Percentiles rank a stretch among this genome's conserved stretches.
phyloP scores from a whole-genome alignment of 2,113 vertebrate genomes.

The Prochilodus magdalenae region DNA sequence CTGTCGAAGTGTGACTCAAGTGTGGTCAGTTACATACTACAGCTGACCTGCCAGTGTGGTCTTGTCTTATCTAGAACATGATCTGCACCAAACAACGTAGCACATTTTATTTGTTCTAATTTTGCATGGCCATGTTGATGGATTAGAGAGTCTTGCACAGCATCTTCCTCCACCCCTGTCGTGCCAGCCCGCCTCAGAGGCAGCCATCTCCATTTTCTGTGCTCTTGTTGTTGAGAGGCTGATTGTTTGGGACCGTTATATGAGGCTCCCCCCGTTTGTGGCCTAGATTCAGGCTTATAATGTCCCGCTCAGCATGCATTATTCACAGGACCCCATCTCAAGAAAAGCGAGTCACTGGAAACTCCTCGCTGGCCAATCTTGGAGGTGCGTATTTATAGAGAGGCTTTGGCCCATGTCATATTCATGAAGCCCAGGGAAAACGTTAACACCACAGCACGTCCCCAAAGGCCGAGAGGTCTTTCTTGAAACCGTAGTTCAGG shows the following conservation, averaged over 20 bases:
- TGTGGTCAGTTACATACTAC: no score
- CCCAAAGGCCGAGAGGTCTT: background rate
- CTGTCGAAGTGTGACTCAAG: no score
- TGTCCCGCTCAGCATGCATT: slow-evolving; percentile 74
- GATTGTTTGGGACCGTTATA: slow-evolving; percentile 71
- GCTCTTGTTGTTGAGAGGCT: slow-evolving; percentile 54
- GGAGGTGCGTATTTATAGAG: slow-evolving; percentile 61
- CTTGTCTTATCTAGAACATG: no score
- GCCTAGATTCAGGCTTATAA: slow-evolving; percentile 74
- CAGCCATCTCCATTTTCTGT: slow-evolving; percentile 38
- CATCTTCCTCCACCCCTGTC: background rate
- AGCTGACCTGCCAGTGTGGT: no score
- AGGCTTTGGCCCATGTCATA: slow-evolving; percentile 63
- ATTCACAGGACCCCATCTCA: slow-evolving; percentile 68
- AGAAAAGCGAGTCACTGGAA: slow-evolving; percentile 57
- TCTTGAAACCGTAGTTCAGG: background rate
- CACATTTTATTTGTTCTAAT: no score
- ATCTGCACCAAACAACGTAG: no score
- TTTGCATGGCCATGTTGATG: no score
- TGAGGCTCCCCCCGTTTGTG: slow-evolving; percentile 66
- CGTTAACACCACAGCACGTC: slow-evolving; percentile 55
- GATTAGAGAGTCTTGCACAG: background rate
- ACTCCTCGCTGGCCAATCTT: slow-evolving; percentile 46
- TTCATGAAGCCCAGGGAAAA: slow-evolving; percentile 61
- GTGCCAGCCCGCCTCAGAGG: background rate